These are phyloP conservation scores for Aphaenogaster floridana DNA, from an alignment of 1,140 invertebrate species.

Conservation along the genomic window DNA sequence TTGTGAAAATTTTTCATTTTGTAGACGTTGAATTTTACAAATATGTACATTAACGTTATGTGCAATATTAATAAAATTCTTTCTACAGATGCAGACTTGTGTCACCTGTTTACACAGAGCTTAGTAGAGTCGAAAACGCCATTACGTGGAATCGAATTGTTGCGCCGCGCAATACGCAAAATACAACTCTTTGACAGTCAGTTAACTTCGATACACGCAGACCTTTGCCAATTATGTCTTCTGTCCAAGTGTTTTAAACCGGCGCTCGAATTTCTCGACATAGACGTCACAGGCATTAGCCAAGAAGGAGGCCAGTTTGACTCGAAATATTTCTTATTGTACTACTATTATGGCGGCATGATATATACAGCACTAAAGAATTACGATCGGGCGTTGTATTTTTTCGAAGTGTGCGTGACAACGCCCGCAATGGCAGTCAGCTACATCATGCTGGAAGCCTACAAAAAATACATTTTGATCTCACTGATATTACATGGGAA, in stretches of 20 bases:
- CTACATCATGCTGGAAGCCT: conserved; percentile 98
- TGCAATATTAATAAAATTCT: conserved; percentile 8
- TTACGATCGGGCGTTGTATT: conserved; percentile 96
- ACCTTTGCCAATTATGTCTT: conserved; percentile 97
- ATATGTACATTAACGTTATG: too few relatives aligned
- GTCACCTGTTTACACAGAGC: conserved; percentile 93
- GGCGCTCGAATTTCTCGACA: conserved; percentile 95
- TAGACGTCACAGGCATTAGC: conserved; percentile 96
- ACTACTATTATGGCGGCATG: conserved; percentile 99
- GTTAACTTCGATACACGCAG: conserved; percentile 97
- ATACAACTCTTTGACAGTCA: conserved; percentile 95
- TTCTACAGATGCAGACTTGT: conserved; percentile 94
- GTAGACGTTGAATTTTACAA: not conserved
- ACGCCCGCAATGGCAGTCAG: conserved; percentile 97
- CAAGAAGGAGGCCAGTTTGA: conserved; percentile 95
- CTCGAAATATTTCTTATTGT: conserved; percentile 96
- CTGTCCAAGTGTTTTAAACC: conserved; percentile 97
- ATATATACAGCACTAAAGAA: conserved; percentile 97
- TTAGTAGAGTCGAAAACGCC: conserved; percentile 93
- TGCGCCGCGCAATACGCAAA: conserved; percentile 95
- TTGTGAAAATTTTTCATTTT: not conserved
- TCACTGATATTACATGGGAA: conserved; percentile 97
- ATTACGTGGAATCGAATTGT: conserved; percentile 94
- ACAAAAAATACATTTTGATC: conserved; percentile 98
- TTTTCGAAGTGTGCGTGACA: conserved; percentile 97